phyloP scores from a whole-genome alignment of 2,888 invertebrate genomes.

The Ochropacha duplaris region DNA sequence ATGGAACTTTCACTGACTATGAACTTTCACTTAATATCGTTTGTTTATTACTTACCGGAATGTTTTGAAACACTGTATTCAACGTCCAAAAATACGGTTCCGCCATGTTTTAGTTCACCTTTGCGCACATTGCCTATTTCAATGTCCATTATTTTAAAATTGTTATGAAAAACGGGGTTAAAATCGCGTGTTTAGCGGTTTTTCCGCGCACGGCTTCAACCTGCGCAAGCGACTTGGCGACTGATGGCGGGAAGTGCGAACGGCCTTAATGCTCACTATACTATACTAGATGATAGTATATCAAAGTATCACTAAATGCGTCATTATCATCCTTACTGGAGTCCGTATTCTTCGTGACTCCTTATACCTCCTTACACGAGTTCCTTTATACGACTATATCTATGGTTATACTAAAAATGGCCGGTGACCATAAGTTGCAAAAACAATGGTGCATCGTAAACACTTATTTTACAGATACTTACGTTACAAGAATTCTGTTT shows the following conservation, averaged over 20 bases:
- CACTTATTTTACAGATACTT: background rate
- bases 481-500: background rate
- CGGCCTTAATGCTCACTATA: background rate
- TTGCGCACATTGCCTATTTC: slow-evolving; percentile 31
- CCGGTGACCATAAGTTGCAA: background rate
- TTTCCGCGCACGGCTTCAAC: slow-evolving; percentile 6
- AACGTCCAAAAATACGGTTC: slow-evolving; percentile 44
- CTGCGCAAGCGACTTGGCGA: slow-evolving; percentile 16
- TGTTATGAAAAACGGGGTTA: background rate
- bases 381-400: too few species aligned
- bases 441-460: background rate
- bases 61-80: slow-evolving; percentile 31
- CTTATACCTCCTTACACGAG: too few species aligned
- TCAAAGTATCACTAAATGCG: background rate
- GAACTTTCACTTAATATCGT: slow-evolving; percentile 25
- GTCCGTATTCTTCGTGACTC: background rate
- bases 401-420: background rate
- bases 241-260: slow-evolving; percentile 10
- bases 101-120: slow-evolving; percentile 15
- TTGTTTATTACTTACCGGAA: slow-evolving; percentile 19
- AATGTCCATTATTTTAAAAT: slow-evolving; percentile 10
- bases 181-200: background rate
- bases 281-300: background rate
- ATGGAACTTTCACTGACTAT: slow-evolving; percentile 12
- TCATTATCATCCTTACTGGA: background rate